Conservation (phyloP, 2,888 invertebrate genomes). For the Callimorpha dominula region DNA sequence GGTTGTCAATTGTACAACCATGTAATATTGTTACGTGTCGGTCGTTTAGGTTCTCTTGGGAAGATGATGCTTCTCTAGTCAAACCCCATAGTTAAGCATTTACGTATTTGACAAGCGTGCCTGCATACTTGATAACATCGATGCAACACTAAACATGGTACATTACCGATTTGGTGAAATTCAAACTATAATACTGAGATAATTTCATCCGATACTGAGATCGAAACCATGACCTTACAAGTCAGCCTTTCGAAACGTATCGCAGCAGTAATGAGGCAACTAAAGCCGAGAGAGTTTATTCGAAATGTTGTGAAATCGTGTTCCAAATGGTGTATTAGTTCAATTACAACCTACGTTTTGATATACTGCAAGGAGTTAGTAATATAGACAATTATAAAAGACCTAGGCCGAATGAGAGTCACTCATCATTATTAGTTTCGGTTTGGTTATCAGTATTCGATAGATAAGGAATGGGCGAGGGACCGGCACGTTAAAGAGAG, state of each 20-base stretch:
- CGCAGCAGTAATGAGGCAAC: conserved; percentile 24
- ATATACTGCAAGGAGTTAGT: not conserved
- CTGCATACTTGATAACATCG: not conserved
- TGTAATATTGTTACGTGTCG: no score
- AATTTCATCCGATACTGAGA: conserved; percentile 20
- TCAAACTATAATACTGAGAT: conserved; percentile 17
- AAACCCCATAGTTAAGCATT: no score
- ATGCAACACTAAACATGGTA: not conserved
- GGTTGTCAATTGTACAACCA: no score
- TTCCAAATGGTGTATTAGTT: conserved; percentile 8
- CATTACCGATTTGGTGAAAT: not conserved
- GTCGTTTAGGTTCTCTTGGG: no score
- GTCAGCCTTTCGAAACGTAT: conserved; percentile 24
- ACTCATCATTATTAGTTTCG: no score
- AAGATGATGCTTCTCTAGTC: no score
- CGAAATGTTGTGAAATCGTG: conserved; percentile 22
- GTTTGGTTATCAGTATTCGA: no score
- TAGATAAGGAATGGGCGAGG: no score
- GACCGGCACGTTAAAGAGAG: no score
- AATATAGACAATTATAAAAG: not conserved
- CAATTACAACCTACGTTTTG: not conserved
- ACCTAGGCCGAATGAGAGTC: not conserved
- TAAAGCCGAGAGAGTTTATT: conserved; percentile 16
- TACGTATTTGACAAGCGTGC: not conserved
- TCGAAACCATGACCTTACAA: conserved; percentile 26